Conservation (phyloP, 2,113 vertebrate species). For the Ibidorhyncha struthersii region DNA sequence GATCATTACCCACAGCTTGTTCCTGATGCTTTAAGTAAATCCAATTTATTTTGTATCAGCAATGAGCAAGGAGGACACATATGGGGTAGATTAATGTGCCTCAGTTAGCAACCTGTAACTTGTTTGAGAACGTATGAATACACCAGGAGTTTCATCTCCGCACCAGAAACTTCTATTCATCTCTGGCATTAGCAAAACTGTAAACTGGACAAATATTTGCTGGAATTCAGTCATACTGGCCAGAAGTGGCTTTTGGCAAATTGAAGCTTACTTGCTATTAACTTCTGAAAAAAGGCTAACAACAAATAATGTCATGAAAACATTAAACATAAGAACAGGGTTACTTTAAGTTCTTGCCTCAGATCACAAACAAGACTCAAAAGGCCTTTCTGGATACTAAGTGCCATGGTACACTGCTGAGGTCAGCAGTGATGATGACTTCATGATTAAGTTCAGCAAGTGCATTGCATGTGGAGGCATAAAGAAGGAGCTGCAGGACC, state of each 20-base stretch:
- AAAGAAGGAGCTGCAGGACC: not conserved
- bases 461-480: not conserved
- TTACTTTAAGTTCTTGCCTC: not conserved
- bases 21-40: not conserved
- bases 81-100: not conserved
- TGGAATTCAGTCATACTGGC: not conserved
- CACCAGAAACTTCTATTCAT: not conserved
- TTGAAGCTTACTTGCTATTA: not conserved
- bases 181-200: not conserved
- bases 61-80: not conserved
- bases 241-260: not conserved
- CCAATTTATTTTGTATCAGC: not conserved
- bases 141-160: not conserved
- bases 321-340: not conserved
- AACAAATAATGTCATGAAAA: not conserved
- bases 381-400: not conserved
- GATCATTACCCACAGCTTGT: not conserved
- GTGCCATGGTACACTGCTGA: fast-evolving
- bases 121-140: not conserved
- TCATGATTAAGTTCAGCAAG: not conserved
- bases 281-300: not conserved
- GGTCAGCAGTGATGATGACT: not conserved
- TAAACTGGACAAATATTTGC: constrained; percentile 11
- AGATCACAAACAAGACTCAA: not conserved
- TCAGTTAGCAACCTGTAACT: not conserved